These are phyloP conservation scores for Uloborus plumipes DNA, from an alignment of 2,888 invertebrate species.

Conservation along the genomic window DNA sequence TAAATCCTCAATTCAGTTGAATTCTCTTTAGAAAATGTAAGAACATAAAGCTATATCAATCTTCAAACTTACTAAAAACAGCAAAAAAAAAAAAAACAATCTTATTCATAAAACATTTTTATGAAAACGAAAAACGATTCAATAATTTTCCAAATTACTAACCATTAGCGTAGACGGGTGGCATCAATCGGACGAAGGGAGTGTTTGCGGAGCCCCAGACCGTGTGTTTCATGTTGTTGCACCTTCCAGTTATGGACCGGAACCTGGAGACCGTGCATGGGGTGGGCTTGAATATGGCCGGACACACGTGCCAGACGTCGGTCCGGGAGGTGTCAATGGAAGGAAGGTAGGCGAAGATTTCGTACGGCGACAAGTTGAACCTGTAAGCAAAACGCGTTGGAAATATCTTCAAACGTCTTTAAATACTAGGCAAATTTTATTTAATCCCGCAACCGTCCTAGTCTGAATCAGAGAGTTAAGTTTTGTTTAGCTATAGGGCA, in stretches of 20 bases:
- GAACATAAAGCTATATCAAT: no score
- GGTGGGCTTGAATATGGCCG: constrained; percentile 67
- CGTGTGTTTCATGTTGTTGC: constrained; percentile 81
- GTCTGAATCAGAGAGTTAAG: no score
- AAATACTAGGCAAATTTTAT: no score
- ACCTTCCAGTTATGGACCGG: constrained; percentile 80
- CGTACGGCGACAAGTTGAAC: constrained; percentile 68
- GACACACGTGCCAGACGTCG: constrained; percentile 68
- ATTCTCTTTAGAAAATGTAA: no score
- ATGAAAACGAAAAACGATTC: no score
- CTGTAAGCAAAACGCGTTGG: constrained; percentile 34
- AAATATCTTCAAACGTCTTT: no score
- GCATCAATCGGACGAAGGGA: constrained; percentile 82
- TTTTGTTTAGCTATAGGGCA: no score
- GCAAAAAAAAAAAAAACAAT: no score
- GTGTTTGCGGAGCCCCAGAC: constrained; percentile 81
- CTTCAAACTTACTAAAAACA: no score
- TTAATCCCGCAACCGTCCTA: no score
- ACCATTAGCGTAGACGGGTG: constrained; percentile 84
- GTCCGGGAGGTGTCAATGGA: constrained; percentile 69
- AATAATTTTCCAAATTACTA: constrained; percentile 67
- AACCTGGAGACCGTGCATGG: constrained; percentile 72
- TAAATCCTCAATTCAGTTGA: no score
- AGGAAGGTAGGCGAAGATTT: constrained; percentile 69
- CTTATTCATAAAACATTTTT: no score